Evolutionary conservation across 2,888 invertebrate species (phyloP), one percentile per base, ranked within the genome.

Genomic region (Ophion costatus): DNA sequence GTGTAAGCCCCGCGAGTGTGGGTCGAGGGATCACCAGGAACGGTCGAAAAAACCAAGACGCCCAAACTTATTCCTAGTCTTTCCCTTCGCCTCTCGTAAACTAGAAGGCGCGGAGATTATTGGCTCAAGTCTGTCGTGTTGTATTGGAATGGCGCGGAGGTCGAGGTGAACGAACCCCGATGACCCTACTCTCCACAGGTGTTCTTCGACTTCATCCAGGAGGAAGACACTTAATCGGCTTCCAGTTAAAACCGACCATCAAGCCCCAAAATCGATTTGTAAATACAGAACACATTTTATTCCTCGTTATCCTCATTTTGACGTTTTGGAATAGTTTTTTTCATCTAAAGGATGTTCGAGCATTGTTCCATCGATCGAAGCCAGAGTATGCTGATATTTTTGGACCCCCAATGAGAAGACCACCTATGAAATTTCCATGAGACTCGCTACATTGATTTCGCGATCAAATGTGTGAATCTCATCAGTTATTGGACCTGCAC

Each of bases 161-260:
- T 75, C 77, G 85, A 83, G 85, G 85, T 85, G 83, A 85, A 85
- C 80, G 85, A 85, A 85, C 85, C 77, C 61, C 57, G 56, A 80
- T 80, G 83, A 85, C 85, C 83, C 77, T 78, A 83, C 64, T 79
- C 33, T 75, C 83, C 59, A 85, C 85, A 85, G 85, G 83, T 85
- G 85, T 85, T 85, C 80, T 61, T 70, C 69, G 80, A 42, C 63
- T 82, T 64, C 67, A 56, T 64, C 33, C 61, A 56, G 45, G 51
- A 59, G 14, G 67, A 51, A 80, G 77, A 77, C 42, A 74, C 29
- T 63, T 64, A 57, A 4, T 2, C 2, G 29, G 29, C 29, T 56
- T 29, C 33, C 3, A 29, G 51, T 33, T 59, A 24, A 38, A n/a
- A 74, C 57, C 22, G 45, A 57, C 67, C 57, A 73, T 73, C 69